Percentiles rank a stretch among this genome's conserved stretches.
Conservation (phyloP, 1,140 invertebrate genomes). For the Drosophila tani region DNA sequence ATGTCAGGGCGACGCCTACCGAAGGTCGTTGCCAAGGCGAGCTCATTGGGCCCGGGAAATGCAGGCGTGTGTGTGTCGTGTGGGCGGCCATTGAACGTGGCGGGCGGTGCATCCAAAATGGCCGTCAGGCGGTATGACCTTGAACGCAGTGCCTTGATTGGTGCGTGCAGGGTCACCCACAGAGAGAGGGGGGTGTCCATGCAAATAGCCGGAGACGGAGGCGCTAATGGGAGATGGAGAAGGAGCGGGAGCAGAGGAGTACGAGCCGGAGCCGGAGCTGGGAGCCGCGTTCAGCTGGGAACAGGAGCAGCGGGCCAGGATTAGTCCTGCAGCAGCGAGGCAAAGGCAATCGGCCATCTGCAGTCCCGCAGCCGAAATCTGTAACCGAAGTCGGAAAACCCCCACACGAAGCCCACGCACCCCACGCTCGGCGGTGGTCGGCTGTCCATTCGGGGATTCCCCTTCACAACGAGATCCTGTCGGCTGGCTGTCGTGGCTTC, state of each 20-base stretch:
- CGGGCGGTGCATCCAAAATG: slow-evolving; percentile 68
- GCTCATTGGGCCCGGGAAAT: slow-evolving; percentile 75
- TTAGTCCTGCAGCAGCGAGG: slow-evolving; percentile 25
- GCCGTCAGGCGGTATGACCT: slow-evolving; percentile 75
- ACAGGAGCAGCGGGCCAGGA: slow-evolving; percentile 37
- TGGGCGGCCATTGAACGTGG: slow-evolving; percentile 72
- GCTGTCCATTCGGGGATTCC: slow-evolving; percentile 20
- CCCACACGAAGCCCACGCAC: slow-evolving; percentile 26
- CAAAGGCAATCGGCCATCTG: neutral
- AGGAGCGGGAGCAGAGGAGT: neutral
- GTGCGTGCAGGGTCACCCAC: neutral
- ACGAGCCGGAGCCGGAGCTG: slow-evolving; percentile 4
- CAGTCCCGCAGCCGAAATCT: neutral
- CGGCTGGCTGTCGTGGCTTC: neutral
- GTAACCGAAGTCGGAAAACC: neutral
- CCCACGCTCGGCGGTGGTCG: slow-evolving; percentile 2
- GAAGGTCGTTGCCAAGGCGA: slow-evolving; percentile 74
- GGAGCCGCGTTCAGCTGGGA: slow-evolving; percentile 28
- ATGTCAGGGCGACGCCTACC: slow-evolving; percentile 80
- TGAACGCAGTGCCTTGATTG: slow-evolving; percentile 40
- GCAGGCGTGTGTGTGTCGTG: slow-evolving; percentile 43
- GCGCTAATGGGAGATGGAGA: neutral
- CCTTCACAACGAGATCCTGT: slow-evolving; percentile 32
- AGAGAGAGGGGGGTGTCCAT: neutral
- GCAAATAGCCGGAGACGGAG: slow-evolving; percentile 12